These are phyloP conservation scores for Cephus sareptanus DNA, from an alignment of 2,888 invertebrate species.

Conservation along the genomic window DNA sequence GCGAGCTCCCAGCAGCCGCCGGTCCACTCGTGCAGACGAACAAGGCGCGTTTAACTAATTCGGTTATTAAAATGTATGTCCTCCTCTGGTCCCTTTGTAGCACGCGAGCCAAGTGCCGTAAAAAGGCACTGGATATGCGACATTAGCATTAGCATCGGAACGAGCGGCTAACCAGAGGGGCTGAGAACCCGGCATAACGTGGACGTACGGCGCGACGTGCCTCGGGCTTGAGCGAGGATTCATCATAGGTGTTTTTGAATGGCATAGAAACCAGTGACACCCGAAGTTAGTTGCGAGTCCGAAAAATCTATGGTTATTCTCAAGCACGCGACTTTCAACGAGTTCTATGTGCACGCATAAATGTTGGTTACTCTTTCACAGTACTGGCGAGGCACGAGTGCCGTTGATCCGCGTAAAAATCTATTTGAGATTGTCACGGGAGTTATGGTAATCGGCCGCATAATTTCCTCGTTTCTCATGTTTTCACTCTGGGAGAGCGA, in stretches of 20 bases:
- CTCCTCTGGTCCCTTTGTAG: slow-evolving; percentile 29
- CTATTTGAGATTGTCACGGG: slow-evolving; percentile 21
- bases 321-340: neutral
- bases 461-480: slow-evolving; percentile 52
- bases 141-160: slow-evolving; percentile 27
- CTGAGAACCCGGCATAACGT: neutral
- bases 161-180: neutral
- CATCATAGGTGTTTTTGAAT: neutral
- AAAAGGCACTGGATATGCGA: slow-evolving; percentile 28
- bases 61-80: slow-evolving; percentile 54
- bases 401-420: slow-evolving; percentile 33
- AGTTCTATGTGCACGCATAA: neutral
- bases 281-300: neutral
- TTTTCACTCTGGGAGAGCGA: slow-evolving; percentile 38
- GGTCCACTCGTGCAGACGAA: neutral
- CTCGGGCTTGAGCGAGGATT: neutral
- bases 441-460: slow-evolving; percentile 51
- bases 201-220: neutral
- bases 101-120: slow-evolving; percentile 25
- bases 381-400: slow-evolving; percentile 5
- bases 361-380: neutral
- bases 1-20: slow-evolving; percentile 31
- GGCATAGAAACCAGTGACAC: neutral
- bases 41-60: slow-evolving; percentile 45
- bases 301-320: neutral